Conservation (phyloP, 2,113 vertebrate genomes). For the Chiloscyllium plagiosum region DNA sequence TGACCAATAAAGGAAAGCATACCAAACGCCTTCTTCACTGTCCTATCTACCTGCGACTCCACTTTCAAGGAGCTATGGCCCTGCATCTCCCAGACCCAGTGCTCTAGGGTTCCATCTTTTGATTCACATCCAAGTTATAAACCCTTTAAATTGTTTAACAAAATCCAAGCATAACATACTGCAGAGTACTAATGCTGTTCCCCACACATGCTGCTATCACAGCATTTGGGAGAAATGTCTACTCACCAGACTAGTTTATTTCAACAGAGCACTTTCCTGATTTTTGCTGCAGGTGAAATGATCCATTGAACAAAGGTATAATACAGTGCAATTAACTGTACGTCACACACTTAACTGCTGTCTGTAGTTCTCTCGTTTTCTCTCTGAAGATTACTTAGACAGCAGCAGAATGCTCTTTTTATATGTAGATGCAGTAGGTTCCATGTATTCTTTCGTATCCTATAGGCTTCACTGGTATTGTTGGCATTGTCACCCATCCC, state of each 20-base stretch:
- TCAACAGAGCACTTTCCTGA: background rate
- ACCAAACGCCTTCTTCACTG: too few relatives aligned
- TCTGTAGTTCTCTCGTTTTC: background rate
- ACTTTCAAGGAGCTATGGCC: too few relatives aligned
- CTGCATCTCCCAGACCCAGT: background rate
- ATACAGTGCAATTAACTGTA: background rate
- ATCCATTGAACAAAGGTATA: background rate
- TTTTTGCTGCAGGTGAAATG: background rate
- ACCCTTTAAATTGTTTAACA: background rate
- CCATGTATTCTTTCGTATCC: too few relatives aligned
- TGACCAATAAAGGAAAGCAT: too few relatives aligned
- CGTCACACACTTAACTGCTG: background rate
- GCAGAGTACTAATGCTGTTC: background rate
- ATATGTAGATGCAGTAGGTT: too few relatives aligned
- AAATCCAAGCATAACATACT: background rate
- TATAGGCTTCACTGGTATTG: too few relatives aligned
- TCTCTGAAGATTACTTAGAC: background rate
- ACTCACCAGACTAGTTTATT: background rate
- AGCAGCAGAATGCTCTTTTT: background rate
- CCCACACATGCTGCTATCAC: background rate
- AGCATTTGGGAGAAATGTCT: background rate
- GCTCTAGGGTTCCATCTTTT: background rate
- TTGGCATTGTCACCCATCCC: too few relatives aligned
- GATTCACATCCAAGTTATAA: background rate
- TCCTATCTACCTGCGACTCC: too few relatives aligned